Evolutionary conservation across 1,140 invertebrate species (phyloP), one percentile per base, ranked within the genome.

Genomic region (Neodiprion virginianus): DNA sequence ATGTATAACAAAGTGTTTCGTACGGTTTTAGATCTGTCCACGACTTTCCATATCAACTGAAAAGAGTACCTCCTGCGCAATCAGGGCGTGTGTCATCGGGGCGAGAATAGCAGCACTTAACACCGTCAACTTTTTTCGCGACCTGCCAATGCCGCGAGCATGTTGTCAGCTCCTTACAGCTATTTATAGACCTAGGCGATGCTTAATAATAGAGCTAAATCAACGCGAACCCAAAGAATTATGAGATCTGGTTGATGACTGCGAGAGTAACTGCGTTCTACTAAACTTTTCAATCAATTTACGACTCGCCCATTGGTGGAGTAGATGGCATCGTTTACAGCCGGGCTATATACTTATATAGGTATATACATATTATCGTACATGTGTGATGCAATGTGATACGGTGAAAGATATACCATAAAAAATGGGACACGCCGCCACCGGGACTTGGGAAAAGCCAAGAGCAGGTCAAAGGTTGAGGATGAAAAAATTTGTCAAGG

Each of bases 101-200:
- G 80, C 81, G 75, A 84, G 81, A 84, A 84, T 84, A 84, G 83
- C 75, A 79, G 79, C 81, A 81, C 80, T 81, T 81, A 82, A 79
- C 82, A 79, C 74, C 76, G 77, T 74, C 79, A 77, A 77, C 75
- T 76, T 79, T 79, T 76, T 79, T 80, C 74, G 67, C 78, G 81
- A 82, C 77, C 79, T 83, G 80, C 77, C 82, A 81, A 84, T 81
- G 79, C 76, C 74, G 11, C 8, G 47, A 21, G 11, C 68, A 23
- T n/a, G 68, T 23, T 69, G 68, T 23, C 21, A 69, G 21, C 21
- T 49, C 14, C 48, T n/a, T 69, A 76, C 66, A 17, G 75, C 82
- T 84, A 84, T 84, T 84, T 84, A 83, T 84, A 82, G 77, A 72
- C 73, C 70, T 82, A 82, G 76, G 77, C 78, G 77, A 79, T 74